Conservation (phyloP, 2,113 vertebrate genomes). For the Rhinogobius similis region DNA sequence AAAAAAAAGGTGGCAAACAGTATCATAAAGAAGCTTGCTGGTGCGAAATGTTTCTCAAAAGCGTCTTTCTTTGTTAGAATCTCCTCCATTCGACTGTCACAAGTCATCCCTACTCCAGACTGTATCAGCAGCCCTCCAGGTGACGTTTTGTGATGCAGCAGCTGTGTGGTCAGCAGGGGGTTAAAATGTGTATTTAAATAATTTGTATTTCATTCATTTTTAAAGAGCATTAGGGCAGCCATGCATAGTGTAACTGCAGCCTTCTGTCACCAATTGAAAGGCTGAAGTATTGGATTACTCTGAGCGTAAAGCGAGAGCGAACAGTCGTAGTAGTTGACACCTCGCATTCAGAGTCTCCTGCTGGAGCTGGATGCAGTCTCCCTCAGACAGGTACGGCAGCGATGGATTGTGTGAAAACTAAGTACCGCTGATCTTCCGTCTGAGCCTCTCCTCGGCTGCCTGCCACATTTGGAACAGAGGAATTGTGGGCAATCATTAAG, state of each 20-base stretch:
- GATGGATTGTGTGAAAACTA: slow-evolving; percentile 47
- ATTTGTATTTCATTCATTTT: slow-evolving; percentile 70
- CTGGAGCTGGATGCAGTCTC: slow-evolving; percentile 28
- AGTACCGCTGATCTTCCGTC: slow-evolving; percentile 34
- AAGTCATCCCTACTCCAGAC: not conserved
- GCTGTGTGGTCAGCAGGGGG: slow-evolving; percentile 1
- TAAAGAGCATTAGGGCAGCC: slow-evolving; percentile 35
- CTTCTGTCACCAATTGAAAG: slow-evolving; percentile 40
- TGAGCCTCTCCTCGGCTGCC: slow-evolving; percentile 25
- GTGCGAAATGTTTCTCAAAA: slow-evolving; percentile 2
- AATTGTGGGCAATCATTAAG: slow-evolving; percentile 52
- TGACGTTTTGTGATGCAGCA: slow-evolving; percentile 28
- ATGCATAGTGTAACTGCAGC: slow-evolving; percentile 55
- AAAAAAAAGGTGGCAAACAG: not conserved
- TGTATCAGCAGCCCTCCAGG: slow-evolving; percentile 35
- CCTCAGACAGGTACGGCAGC: slow-evolving; percentile 27
- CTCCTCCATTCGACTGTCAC: not conserved
- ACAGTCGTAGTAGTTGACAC: slow-evolving; percentile 52
- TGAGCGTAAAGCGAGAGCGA: slow-evolving; percentile 32
- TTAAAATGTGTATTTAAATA: slow-evolving; percentile 60
- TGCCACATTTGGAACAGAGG: slow-evolving; percentile 61
- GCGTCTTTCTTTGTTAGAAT: slow-evolving; percentile 6
- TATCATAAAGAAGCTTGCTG: not conserved
- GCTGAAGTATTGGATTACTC: slow-evolving; percentile 44
- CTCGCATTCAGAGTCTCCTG: slow-evolving; percentile 35